These are phyloP conservation scores for Ditula angustiorana DNA, from an alignment of 2,888 invertebrate species.

Conservation along the genomic window DNA sequence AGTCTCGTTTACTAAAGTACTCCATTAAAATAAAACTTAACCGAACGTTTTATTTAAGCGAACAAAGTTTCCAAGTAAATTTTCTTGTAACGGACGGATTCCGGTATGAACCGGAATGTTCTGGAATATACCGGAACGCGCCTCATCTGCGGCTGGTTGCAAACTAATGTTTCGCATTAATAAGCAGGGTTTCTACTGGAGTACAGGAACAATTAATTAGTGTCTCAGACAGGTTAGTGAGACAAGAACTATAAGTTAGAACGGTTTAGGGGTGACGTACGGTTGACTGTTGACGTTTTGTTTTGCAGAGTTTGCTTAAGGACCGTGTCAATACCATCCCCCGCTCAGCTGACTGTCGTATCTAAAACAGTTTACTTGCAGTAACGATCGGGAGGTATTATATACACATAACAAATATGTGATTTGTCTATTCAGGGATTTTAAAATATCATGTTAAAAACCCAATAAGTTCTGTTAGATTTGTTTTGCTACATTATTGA, in stretches of 20 bases:
- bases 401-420: background rate
- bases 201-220: slow-evolving; percentile 77
- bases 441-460: no score
- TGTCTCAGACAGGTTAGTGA: slow-evolving; percentile 58
- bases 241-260: slow-evolving; percentile 71
- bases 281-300: slow-evolving; percentile 22
- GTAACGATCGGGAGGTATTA: no score
- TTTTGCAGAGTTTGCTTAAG: background rate
- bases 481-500: no score
- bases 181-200: slow-evolving; percentile 70
- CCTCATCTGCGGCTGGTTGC: slow-evolving; percentile 77
- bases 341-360: no score
- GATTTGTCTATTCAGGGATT: no score
- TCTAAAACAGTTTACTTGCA: no score
- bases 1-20: slow-evolving; percentile 22
- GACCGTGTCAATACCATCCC: no score
- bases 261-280: slow-evolving; percentile 43
- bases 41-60: slow-evolving; percentile 48
- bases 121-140: slow-evolving; percentile 49
- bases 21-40: slow-evolving; percentile 12
- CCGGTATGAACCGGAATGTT: slow-evolving; percentile 35
- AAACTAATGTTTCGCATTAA: slow-evolving; percentile 80
- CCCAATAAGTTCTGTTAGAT: no score
- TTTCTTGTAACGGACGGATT: slow-evolving; percentile 73
- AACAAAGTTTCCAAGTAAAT: slow-evolving; percentile 66